Evolutionary conservation across 2,888 invertebrate species (phyloP).

Genomic region (Aphrophora alni): DNA sequence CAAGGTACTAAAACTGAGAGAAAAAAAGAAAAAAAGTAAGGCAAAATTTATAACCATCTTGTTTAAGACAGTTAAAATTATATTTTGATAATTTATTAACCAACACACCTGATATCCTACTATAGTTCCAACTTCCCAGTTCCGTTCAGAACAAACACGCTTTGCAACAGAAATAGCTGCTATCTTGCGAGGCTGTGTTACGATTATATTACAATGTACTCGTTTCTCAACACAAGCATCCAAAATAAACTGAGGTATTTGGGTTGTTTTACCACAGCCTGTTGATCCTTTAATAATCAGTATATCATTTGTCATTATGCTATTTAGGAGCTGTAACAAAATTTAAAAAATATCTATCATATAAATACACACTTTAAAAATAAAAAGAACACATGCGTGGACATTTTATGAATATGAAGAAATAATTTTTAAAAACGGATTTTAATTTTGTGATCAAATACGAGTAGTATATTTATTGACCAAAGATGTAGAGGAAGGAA

Average conservation of each 20-base stretch:
- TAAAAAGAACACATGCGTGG: no score
- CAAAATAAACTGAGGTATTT: slow-evolving; percentile 92
- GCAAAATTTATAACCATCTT: no score
- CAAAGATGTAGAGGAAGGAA: no score
- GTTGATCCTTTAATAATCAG: slow-evolving; percentile 90
- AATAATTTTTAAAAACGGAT: no score
- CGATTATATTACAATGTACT: slow-evolving; percentile 81
- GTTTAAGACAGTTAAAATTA: background rate
- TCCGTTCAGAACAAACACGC: slow-evolving; percentile 82
- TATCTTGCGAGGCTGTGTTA: slow-evolving; percentile 93
- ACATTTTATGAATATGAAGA: no score
- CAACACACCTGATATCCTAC: slow-evolving; percentile 86
- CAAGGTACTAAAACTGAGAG: no score
- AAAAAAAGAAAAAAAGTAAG: no score
- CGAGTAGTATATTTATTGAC: no score
- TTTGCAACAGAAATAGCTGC: slow-evolving; percentile 90
- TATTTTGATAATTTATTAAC: background rate
- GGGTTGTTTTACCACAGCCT: slow-evolving; percentile 94
- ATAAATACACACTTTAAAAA: background rate
- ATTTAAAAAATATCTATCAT: slow-evolving; percentile 26
- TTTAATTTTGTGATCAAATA: no score
- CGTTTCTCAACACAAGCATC: slow-evolving; percentile 72
- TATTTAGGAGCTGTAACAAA: slow-evolving; percentile 67
- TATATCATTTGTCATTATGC: slow-evolving; percentile 73
- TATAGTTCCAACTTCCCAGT: slow-evolving; percentile 80